phyloP scores from a whole-genome alignment of 2,888 invertebrate species.

The Rhingia rostrata region DNA sequence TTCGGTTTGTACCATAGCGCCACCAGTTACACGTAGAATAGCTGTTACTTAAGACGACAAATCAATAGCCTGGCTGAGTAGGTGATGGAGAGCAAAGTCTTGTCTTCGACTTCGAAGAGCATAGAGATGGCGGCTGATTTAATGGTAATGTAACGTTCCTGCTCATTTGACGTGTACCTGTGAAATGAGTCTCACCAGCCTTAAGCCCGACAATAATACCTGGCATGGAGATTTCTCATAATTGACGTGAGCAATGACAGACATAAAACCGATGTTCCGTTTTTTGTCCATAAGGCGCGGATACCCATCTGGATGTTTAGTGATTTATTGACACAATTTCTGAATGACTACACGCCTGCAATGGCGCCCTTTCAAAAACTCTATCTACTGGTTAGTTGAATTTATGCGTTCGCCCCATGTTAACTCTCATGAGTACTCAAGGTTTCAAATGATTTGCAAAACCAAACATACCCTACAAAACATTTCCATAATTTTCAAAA shows the following conservation, averaged over 20 bases:
- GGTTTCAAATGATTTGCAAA: too few species aligned
- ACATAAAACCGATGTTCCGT: constrained; percentile 99
- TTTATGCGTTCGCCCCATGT: too few species aligned
- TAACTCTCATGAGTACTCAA: too few species aligned
- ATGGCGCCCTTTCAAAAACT: constrained; percentile 93
- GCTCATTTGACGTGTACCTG: constrained; percentile 99
- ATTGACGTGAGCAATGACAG: constrained; percentile 99
- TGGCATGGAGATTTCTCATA: constrained; percentile 99
- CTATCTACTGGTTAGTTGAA: too few species aligned
- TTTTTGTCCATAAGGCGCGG: constrained; percentile 99
- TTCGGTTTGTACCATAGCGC: constrained; percentile 99
- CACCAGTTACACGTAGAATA: constrained; percentile 99
- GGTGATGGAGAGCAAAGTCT: constrained; percentile 97
- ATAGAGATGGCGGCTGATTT: constrained; percentile 99
- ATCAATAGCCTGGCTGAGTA: constrained; percentile 99
- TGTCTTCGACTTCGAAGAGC: constrained; percentile 98
- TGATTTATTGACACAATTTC: constrained; percentile 88
- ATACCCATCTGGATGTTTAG: constrained; percentile 90
- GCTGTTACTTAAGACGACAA: constrained; percentile 99
- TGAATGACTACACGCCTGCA: constrained; percentile 92
- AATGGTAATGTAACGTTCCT: constrained; percentile 99
- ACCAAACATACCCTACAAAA: too few species aligned
- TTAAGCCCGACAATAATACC: constrained; percentile 99
- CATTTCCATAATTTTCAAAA: too few species aligned
- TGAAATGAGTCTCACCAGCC: constrained; percentile 99